phyloP scores from a whole-genome alignment of 2,888 invertebrate species.

The Dexiosoma caninum region DNA sequence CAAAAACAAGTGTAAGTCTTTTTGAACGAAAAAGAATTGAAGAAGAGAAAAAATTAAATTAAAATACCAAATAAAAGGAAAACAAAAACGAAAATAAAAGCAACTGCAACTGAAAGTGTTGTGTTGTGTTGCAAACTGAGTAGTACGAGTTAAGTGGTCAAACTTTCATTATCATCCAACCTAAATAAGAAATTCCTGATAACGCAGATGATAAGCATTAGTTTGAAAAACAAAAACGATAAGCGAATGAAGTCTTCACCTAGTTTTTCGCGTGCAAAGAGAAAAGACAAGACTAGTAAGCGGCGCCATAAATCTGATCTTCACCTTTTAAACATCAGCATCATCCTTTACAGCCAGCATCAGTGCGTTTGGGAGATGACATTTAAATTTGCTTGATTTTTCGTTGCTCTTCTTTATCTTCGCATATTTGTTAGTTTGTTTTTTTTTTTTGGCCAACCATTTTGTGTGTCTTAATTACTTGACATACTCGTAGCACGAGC shows the following conservation, averaged over 20 bases:
- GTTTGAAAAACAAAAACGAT: not conserved
- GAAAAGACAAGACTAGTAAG: slow-evolving; percentile 1
- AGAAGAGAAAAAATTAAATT: not conserved
- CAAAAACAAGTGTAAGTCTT: slow-evolving; percentile 16
- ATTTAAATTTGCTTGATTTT: slow-evolving; percentile 46
- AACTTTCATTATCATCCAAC: slow-evolving; percentile 56
- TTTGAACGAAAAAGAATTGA: too few species aligned
- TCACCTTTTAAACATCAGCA: slow-evolving; percentile 29
- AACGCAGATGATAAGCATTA: slow-evolving; percentile 29
- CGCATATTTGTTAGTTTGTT: not conserved
- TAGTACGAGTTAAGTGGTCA: not conserved
- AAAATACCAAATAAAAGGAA: not conserved
- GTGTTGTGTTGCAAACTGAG: slow-evolving; percentile 17
- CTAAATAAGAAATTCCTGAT: slow-evolving; percentile 29
- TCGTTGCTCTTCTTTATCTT: not conserved
- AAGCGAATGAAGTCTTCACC: not conserved
- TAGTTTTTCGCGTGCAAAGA: not conserved
- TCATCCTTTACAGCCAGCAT: not conserved
- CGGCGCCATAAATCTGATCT: slow-evolving; percentile 59
- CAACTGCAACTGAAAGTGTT: slow-evolving; percentile 44
- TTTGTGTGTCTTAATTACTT: slow-evolving; percentile 62
- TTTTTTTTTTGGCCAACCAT: slow-evolving; percentile 10
- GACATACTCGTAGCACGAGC: slow-evolving; percentile 21
- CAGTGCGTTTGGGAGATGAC: slow-evolving; percentile 35
- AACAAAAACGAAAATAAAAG: not conserved